Evolutionary conservation across 2,113 vertebrate species (phyloP), one percentile per base, ranked within the genome.

Genomic region (Perca fluviatilis): DNA sequence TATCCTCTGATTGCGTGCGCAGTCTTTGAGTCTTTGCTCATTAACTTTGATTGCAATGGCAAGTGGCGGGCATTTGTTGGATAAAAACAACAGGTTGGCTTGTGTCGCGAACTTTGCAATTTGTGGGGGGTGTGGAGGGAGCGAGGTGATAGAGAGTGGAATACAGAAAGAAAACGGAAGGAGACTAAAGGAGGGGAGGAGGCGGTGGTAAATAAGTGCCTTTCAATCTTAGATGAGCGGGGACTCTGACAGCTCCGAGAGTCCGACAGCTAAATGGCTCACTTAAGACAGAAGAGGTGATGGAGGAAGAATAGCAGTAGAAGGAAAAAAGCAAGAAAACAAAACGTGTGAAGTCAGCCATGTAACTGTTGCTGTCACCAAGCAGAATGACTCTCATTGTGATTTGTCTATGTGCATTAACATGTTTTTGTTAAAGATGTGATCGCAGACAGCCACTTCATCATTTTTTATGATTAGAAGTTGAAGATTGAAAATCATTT

Each of bases 21-120:
- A 0, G 66, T 79, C 56, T 84, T 83, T 85, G 79, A 74, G 80
- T 82, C 79, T 88, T 82, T 75, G 69, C 74, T 91, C 86, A 86
- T 89, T 91, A 88, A 85, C 72, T 90, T 74, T 89, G 87, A 89
- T 91, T 91, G 83, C 74, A 80, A 87, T 81, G 90, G 67, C 70
- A 27, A 88, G 58, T 58, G 56, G 74, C 47, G 77, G 66, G 54
- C 49, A 6, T 50, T 71, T 15, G 77, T 36, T 18, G 53, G 73
- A 80, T 49, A 63, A 77, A 88, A 89, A 85, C 88, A 89, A 88
- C 79, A 88, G 81, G 86, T 89, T 65, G 70, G 66, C 72, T 43
- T 33, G 64, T 57, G 80, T 30, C 43, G 43, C 53, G 68, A 86
- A 79, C 80, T 81, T 90, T 30, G 56, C 73, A 74, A 74, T 84